A percentile compares a stretch with the other conserved stretches of the same genome.
phyloP scores from a whole-genome alignment of 2,888 invertebrate genomes.

The Choristoneura rosaceana region DNA sequence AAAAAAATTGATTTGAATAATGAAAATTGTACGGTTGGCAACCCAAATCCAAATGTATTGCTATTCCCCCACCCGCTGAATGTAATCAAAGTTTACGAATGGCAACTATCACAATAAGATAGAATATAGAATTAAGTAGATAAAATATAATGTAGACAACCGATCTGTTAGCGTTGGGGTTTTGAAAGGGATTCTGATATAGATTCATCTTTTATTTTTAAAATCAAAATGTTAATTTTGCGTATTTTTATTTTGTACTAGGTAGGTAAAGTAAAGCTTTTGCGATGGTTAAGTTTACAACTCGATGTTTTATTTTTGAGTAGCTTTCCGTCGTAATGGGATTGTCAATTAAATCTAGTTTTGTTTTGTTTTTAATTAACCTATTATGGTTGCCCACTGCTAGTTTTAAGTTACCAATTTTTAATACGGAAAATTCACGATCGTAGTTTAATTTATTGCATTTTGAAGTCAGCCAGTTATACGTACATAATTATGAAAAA shows the following conservation, averaged over 20 bases:
- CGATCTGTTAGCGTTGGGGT: conserved; percentile 12
- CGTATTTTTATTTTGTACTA: too few species aligned
- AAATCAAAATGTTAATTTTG: neutral
- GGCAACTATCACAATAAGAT: conserved; percentile 31
- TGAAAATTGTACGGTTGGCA: too few species aligned
- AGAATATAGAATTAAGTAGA: conserved; percentile 35
- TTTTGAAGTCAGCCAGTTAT: neutral
- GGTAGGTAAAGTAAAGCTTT: neutral
- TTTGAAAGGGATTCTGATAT: conserved; percentile 8
- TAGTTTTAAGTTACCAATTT: conserved; percentile 1
- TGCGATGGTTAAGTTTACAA: neutral
- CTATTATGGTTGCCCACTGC: too few species aligned
- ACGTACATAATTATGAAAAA: conserved; percentile 9
- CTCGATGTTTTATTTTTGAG: too few species aligned
- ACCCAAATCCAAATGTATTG: too few species aligned
- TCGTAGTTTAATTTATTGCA: neutral
- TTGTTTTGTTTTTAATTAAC: too few species aligned
- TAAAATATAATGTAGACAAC: conserved; percentile 36
- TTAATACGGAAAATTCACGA: neutral
- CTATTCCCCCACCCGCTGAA: neutral
- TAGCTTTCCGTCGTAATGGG: too few species aligned
- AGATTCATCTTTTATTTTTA: neutral
- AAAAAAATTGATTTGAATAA: too few species aligned
- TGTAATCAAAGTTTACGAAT: neutral
- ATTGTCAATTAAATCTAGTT: neutral